Evolutionary conservation across 2,797 vertebrate species (phyloP).

Genomic region (Jordanella pulchra): DNA sequence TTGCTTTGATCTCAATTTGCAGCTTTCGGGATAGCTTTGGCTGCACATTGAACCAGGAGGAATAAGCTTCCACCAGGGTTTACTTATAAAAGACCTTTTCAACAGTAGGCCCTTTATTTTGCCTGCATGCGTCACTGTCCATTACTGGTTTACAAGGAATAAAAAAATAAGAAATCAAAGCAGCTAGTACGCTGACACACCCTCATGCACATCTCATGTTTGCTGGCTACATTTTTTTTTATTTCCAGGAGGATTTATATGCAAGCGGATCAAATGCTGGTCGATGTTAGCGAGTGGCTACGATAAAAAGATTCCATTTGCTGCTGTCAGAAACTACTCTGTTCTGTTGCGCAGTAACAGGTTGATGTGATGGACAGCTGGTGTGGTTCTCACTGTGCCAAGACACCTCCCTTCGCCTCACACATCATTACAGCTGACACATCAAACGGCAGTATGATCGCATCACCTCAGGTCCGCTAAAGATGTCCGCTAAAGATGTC

Average conservation of each 20-base stretch:
- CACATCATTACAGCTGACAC: conserved; percentile 71
- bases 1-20: conserved; percentile 87
- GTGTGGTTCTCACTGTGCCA: conserved; percentile 69
- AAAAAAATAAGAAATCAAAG: conserved; percentile 57
- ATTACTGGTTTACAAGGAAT: conserved; percentile 56
- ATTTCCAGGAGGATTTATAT: conserved; percentile 54
- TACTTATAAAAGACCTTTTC: conserved; percentile 72
- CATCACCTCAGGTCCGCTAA: conserved; percentile 67
- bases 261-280: conserved; percentile 61
- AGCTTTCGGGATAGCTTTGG: conserved; percentile 78
- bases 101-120: conserved; percentile 65
- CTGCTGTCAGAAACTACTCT: conserved; percentile 54
- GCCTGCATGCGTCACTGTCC: conserved; percentile 65
- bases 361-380: conserved; percentile 78
- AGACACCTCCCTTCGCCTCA: conserved; percentile 33
- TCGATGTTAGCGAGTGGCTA: conserved; percentile 61
- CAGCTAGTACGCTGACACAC: conserved; percentile 46
- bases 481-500: conserved; percentile 71
- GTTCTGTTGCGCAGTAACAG: conserved; percentile 67
- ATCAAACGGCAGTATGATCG: conserved; percentile 63
- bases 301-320: conserved; percentile 69
- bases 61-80: conserved; percentile 74
- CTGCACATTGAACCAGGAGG: conserved; percentile 74
- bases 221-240: conserved; percentile 50
- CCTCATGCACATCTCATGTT: conserved; percentile 39